Conservation (phyloP, 2,888 invertebrate species). For the Chironomus riparius region DNA sequence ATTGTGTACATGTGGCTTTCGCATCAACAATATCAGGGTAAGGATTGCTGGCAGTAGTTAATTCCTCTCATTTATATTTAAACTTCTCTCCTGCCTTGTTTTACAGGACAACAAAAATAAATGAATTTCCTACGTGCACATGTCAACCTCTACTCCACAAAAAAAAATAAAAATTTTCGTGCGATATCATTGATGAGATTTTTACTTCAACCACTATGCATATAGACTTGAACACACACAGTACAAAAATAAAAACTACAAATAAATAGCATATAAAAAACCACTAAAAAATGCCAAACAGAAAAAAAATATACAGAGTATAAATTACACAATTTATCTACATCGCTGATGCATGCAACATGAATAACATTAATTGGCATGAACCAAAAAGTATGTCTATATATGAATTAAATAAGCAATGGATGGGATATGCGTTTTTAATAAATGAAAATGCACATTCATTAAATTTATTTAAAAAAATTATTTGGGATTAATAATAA, state of each 20-base stretch:
- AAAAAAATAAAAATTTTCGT: too few relatives aligned
- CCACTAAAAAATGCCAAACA: slow-evolving; percentile 24
- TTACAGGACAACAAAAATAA: too few relatives aligned
- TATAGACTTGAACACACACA: background rate
- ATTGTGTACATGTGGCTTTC: too few relatives aligned
- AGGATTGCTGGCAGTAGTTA: too few relatives aligned
- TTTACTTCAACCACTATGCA: too few relatives aligned
- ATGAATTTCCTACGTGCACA: too few relatives aligned
- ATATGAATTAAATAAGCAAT: background rate
- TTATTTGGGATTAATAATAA: background rate
- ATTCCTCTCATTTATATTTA: too few relatives aligned
- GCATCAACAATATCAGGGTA: too few relatives aligned
- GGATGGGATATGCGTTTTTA: background rate
- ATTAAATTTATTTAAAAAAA: background rate
- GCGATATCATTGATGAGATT: too few relatives aligned
- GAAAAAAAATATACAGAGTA: background rate
- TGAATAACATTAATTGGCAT: slow-evolving; percentile 11
- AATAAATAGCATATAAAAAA: slow-evolving; percentile 1
- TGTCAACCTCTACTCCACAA: too few relatives aligned
- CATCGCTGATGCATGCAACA: slow-evolving; percentile 13
- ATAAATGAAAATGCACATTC: background rate
- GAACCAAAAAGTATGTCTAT: background rate
- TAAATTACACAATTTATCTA: slow-evolving; percentile 3
- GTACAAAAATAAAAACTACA: background rate
- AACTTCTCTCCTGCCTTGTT: too few relatives aligned